phyloP scores from a whole-genome alignment of 2,888 invertebrate genomes.

The Sisyra nigra region DNA sequence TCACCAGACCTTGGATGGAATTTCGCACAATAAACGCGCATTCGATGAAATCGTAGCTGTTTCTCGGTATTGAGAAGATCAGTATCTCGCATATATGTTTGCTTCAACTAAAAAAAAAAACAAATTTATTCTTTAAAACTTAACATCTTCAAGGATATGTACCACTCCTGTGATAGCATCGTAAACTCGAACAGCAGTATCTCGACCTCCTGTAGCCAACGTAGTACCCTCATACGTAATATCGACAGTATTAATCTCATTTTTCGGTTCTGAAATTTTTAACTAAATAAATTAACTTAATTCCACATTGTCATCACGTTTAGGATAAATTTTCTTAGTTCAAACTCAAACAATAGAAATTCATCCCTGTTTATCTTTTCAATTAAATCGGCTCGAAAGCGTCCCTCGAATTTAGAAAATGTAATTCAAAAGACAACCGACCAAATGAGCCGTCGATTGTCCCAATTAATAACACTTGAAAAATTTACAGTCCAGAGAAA shows the following conservation, averaged over 20 bases:
- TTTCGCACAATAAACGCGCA: slow-evolving; percentile 27
- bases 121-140: background rate
- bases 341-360: too few species aligned
- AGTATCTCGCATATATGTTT: slow-evolving; percentile 11
- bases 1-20: slow-evolving; percentile 29
- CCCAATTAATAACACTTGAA: too few species aligned
- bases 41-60: slow-evolving; percentile 16
- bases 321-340: too few species aligned
- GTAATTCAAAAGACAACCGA: too few species aligned
- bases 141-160: too few species aligned
- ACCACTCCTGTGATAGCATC: slow-evolving; percentile 22
- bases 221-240: slow-evolving; percentile 17
- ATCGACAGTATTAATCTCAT: slow-evolving; percentile 25
- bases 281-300: too few species aligned
- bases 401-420: too few species aligned
- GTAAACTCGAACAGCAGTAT: slow-evolving; percentile 23
- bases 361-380: too few species aligned
- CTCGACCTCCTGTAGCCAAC: slow-evolving; percentile 24
- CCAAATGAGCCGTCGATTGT: too few species aligned
- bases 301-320: too few species aligned
- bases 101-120: slow-evolving; percentile 1
- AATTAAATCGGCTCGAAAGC: too few species aligned
- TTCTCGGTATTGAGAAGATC: background rate
- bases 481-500: too few species aligned
- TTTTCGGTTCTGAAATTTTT: slow-evolving; percentile 18